phyloP scores from a whole-genome alignment of 2,797 vertebrate genomes.

The Arctocebus calabarensis region DNA sequence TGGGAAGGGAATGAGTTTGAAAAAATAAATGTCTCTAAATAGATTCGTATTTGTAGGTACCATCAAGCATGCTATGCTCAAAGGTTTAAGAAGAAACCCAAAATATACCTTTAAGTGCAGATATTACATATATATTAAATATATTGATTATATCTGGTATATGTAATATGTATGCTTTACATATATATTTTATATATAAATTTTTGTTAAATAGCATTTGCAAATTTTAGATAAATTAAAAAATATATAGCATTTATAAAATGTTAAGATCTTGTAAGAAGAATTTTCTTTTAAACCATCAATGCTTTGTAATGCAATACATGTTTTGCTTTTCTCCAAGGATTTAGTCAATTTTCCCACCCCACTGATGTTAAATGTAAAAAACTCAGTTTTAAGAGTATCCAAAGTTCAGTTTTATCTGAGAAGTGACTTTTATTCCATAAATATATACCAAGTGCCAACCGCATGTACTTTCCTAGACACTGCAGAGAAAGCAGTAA shows the following conservation, averaged over 20 bases:
- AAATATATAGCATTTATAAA: neutral
- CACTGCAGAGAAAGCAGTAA: neutral
- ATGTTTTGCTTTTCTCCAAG: neutral
- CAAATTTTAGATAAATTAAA: neutral
- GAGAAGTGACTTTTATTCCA: neutral
- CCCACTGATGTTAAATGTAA: neutral
- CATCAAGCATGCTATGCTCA: neutral
- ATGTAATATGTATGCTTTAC: neutral
- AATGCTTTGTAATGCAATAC: neutral
- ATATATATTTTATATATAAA: neutral
- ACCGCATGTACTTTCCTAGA: neutral
- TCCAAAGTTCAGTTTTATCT: neutral
- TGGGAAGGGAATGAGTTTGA: constrained; percentile 14
- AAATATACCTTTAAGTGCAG: neutral
- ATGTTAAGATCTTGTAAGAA: neutral
- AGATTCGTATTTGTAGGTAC: constrained; percentile 12
- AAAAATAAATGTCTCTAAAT: constrained; percentile 50
- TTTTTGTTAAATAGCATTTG: constrained; percentile 18
- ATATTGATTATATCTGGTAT: too few species aligned
- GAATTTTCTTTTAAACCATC: neutral
- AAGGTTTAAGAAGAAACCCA: neutral
- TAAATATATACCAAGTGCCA: neutral
- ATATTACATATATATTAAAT: neutral
- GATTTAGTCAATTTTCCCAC: neutral
- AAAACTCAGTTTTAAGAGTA: constrained; percentile 3